Evolutionary conservation across 2,113 vertebrate genomes (phyloP).

Genomic region (Muntiacus reevesi): DNA sequence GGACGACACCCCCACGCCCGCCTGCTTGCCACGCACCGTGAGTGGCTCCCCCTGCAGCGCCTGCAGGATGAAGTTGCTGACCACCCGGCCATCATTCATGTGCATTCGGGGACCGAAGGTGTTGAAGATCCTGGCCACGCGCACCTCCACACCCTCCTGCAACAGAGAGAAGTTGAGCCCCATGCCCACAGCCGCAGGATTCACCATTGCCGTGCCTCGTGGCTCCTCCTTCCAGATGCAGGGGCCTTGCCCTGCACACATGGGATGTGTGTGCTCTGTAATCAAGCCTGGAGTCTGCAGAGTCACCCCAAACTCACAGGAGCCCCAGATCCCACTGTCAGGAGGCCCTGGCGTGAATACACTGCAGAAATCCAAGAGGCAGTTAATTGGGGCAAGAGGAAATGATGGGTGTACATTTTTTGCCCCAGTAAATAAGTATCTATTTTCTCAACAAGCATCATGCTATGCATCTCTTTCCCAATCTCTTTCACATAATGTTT

Average conservation of each 20-base stretch:
- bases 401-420: neutral
- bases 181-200: neutral
- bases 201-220: neutral
- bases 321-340: accelerated
- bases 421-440: neutral
- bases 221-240: neutral
- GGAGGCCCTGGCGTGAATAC: neutral
- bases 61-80: constrained; percentile 99
- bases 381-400: neutral
- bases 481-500: neutral
- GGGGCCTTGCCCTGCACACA: neutral
- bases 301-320: neutral
- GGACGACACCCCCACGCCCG: neutral
- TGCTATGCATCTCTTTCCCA: neutral
- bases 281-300: neutral
- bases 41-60: constrained; percentile 96
- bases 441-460: neutral
- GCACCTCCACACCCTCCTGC: constrained; percentile 97
- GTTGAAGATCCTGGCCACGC: constrained; percentile 98
- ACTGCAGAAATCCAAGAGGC: neutral
- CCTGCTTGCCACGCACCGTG: constrained; percentile 84
- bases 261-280: neutral
- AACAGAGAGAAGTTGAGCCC: neutral
- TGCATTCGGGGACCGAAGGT: constrained; percentile 99
- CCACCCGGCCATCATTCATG: constrained; percentile 99